Conservation (phyloP, 2,888 invertebrate species). For the Coleophora deauratella region DNA sequence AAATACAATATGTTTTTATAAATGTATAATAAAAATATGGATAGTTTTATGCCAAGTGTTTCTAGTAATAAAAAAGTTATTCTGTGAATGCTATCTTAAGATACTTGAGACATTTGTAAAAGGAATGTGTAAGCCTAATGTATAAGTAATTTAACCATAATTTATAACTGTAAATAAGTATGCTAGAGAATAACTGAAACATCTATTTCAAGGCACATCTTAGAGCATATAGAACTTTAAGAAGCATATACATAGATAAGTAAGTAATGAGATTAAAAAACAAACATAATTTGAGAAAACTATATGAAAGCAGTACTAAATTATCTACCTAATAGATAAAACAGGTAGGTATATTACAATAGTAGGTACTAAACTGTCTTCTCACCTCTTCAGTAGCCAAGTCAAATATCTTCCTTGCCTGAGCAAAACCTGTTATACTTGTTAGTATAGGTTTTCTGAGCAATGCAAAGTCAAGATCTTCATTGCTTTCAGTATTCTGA, state of each 20-base stretch:
- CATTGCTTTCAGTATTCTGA: slow-evolving; percentile 47
- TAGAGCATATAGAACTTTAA: no score
- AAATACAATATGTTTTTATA: no score
- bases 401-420: slow-evolving; percentile 82
- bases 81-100: background rate
- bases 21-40: slow-evolving; percentile 13
- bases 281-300: no score
- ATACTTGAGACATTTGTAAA: no score
- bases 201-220: no score
- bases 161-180: background rate
- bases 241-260: no score
- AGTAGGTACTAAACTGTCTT: slow-evolving; percentile 5
- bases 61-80: background rate
- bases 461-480: slow-evolving; percentile 69
- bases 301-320: no score
- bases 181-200: no score
- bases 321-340: no score
- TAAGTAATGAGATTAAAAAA: no score
- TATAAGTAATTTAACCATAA: no score
- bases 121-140: no score
- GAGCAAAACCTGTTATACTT: slow-evolving; percentile 79
- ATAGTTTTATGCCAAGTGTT: slow-evolving; percentile 1
- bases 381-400: slow-evolving; percentile 84
- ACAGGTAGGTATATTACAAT: slow-evolving; percentile 1
- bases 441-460: slow-evolving; percentile 79